These are phyloP conservation scores for Panthera uncia DNA, from an alignment of 2,113 vertebrate species.

Conservation along the genomic window DNA sequence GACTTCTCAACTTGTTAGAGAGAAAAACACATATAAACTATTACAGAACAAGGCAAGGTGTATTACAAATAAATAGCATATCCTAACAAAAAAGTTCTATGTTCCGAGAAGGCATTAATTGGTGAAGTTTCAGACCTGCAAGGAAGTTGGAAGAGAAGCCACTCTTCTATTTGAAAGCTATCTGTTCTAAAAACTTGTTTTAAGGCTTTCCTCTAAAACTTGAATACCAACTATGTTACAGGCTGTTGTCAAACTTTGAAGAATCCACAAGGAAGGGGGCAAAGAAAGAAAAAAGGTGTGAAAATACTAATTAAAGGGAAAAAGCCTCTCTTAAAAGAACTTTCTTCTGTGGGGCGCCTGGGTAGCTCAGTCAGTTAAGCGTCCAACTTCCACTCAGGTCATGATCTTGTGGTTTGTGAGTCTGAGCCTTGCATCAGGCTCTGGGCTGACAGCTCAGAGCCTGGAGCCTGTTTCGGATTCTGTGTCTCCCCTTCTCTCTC, in stretches of 20 bases:
- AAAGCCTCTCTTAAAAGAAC: neutral
- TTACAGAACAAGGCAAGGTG: neutral
- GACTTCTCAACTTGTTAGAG: neutral
- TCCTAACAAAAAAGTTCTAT: neutral
- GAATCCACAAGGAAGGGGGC: neutral
- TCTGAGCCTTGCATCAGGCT: too few relatives aligned
- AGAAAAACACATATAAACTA: neutral
- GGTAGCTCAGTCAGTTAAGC: too few relatives aligned
- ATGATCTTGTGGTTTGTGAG: too few relatives aligned
- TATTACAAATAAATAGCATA: neutral
- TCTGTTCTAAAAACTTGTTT: constrained; percentile 35
- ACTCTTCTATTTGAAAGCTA: neutral
- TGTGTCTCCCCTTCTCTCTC: too few relatives aligned
- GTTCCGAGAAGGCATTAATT: neutral
- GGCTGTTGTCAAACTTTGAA: neutral
- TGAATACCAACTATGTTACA: neutral
- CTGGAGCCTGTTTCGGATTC: too few relatives aligned
- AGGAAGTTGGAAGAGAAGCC: neutral
- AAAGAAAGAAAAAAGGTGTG: neutral
- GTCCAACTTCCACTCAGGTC: too few relatives aligned
- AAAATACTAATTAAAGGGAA: neutral
- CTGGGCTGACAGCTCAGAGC: too few relatives aligned
- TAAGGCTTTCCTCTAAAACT: neutral
- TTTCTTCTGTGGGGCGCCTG: neutral
- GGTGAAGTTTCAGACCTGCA: neutral